Evolutionary conservation across 2,113 vertebrate genomes (phyloP), one percentile per base, ranked within the genome.

Genomic region (Murina feae): DNA sequence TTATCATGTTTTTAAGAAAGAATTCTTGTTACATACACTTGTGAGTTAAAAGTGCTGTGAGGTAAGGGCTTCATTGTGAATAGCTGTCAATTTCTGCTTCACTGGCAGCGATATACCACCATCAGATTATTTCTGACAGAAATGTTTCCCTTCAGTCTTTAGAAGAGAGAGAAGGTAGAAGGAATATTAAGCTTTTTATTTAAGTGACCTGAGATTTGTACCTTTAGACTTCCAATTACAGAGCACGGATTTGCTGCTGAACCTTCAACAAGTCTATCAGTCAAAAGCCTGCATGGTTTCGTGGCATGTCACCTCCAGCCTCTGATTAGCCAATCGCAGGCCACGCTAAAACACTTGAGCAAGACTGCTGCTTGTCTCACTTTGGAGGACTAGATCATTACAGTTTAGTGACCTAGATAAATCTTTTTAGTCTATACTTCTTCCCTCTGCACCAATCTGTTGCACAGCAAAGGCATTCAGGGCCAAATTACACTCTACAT

Each of bases 141-240:
- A 76, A 81, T 20, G 20, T 83, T 96, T 95, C 91, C 63, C 58
- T 84, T 66, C 14, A 9, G 4, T 86, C 81, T 93, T 86, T 37
- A 86, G 71, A 86, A 35, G 28, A 79, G 39, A 47, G 68, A 88
- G 87, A 86, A 88, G 13, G 63, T 85, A n/a, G 18, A 68, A 86
- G 32, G 78, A 75, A 58, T 66, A 63, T 30, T 69, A 65, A 92
- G 74, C 58, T 78, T 96, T 96, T 91, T 86, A 72, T 93, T 95
- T 69, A 92, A 96, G 76, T 94, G 82, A 95, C 55, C 92, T 93
- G 90, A 96, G 88, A 92, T 91, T 35, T 92, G 42, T 72, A 63
- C 35, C 95, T 97, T 97, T 97, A 95, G 84, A 96, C 92, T 95
- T 92, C 39, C 86, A 95, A 92, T 89, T 96, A 95, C 47, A 95